phyloP scores from a whole-genome alignment of 2,888 invertebrate species.

The Strigamia transsilvanica region DNA sequence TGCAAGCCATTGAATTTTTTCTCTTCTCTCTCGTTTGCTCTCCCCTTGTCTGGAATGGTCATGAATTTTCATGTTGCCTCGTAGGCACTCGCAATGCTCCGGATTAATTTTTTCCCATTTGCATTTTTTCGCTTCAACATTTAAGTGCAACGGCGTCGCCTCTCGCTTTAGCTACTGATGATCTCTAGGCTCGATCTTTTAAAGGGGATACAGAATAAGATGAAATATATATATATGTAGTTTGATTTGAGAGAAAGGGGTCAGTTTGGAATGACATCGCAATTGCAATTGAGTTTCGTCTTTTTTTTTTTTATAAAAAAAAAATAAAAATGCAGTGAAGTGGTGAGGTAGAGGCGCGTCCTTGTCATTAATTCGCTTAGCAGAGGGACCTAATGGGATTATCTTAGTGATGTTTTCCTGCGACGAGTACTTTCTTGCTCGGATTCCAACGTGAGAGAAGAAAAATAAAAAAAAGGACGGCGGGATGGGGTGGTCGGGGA shows the following conservation, averaged over 20 bases:
- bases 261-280: not conserved
- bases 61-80: constrained; percentile 53
- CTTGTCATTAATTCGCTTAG: constrained; percentile 20
- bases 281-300: constrained; percentile 1
- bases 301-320: not conserved
- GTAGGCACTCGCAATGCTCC: constrained; percentile 48
- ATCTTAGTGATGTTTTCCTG: constrained; percentile 20
- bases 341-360: constrained; percentile 20
- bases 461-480: not conserved
- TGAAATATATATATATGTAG: not conserved
- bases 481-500: not conserved
- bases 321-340: not conserved
- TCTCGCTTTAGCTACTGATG: constrained; percentile 27
- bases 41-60: constrained; percentile 48
- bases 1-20: constrained; percentile 49
- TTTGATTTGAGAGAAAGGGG: not conserved
- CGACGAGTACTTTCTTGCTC: constrained; percentile 14
- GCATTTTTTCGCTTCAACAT: constrained; percentile 51
- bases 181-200: constrained; percentile 41
- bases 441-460: constrained; percentile 13
- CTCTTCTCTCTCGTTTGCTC: constrained; percentile 28
- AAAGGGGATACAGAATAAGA: not conserved
- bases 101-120: constrained; percentile 54
- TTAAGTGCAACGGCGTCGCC: constrained; percentile 41
- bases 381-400: constrained; percentile 20